Percentiles rank a stretch among this genome's conserved stretches.
phyloP scores from a whole-genome alignment of 2,797 vertebrate genomes.

The Sciurus carolinensis region DNA sequence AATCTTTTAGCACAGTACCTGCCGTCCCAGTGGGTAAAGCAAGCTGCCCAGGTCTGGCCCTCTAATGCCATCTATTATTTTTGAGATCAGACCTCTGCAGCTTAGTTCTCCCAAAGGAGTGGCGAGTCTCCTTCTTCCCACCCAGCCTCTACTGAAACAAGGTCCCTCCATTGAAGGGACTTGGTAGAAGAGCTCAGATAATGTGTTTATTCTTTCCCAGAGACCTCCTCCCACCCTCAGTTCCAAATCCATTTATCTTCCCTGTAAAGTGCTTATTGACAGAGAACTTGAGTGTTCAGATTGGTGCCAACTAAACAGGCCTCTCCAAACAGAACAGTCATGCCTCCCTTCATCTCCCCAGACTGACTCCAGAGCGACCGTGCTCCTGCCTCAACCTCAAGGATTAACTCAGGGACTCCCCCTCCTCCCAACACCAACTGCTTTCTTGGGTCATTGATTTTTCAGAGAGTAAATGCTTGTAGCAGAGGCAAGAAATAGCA shows the following conservation, averaged over 20 bases:
- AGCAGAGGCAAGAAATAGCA: conserved; percentile 56
- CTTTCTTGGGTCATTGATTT: conserved; percentile 73
- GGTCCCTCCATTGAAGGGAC: not conserved
- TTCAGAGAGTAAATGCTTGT: conserved; percentile 63
- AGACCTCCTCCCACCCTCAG: conserved; percentile 60
- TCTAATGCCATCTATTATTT: not conserved
- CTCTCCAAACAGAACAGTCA: conserved; percentile 57
- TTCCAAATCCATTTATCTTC: conserved; percentile 79
- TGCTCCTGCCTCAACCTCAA: conserved; percentile 65
- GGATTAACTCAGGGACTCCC: conserved; percentile 67
- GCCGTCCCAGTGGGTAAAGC: not conserved
- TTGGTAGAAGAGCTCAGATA: conserved; percentile 62
- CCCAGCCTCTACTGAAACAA: not conserved
- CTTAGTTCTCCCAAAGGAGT: not conserved
- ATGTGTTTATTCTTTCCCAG: conserved; percentile 75
- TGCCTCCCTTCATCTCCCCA: conserved; percentile 20
- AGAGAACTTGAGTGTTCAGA: conserved; percentile 76
- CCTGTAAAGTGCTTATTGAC: conserved; percentile 76
- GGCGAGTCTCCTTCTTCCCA: not conserved
- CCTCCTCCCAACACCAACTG: conserved; percentile 43
- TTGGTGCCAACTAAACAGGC: conserved; percentile 41
- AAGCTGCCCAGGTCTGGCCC: not conserved
- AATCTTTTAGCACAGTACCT: not conserved
- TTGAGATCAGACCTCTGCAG: not conserved
- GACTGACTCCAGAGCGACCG: not conserved